phyloP scores from a whole-genome alignment of 2,797 vertebrate species.

The Pterois miles region DNA sequence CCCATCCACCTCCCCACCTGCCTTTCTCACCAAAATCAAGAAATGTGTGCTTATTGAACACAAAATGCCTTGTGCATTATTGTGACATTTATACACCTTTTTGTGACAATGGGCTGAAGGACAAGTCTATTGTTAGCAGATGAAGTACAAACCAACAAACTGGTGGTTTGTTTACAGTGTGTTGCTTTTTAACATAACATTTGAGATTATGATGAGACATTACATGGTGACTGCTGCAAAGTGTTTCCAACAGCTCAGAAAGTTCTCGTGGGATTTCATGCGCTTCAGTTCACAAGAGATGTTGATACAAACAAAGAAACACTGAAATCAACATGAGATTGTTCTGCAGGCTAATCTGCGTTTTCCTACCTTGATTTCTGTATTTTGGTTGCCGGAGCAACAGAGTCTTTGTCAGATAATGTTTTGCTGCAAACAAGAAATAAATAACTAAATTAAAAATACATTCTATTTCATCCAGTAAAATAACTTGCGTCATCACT shows the following conservation, averaged over 20 bases:
- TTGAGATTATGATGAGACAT: background rate
- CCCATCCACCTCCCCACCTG: no score
- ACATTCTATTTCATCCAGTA: background rate
- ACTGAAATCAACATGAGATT: background rate
- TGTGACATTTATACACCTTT: no score
- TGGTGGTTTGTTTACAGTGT: background rate
- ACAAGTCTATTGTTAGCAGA: background rate
- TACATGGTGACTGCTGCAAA: background rate
- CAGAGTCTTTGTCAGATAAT: background rate
- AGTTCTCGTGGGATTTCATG: background rate
- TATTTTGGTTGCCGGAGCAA: background rate
- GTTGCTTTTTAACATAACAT: background rate
- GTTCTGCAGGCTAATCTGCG: background rate
- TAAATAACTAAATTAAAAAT: no score
- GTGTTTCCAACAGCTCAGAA: background rate
- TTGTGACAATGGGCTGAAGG: no score
- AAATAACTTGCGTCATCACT: background rate
- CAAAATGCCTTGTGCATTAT: no score
- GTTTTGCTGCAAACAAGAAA: background rate
- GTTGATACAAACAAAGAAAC: background rate
- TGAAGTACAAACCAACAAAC: background rate
- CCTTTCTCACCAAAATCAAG: no score
- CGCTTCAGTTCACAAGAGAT: background rate
- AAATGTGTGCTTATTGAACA: no score
- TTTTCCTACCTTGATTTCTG: background rate